A percentile compares a stretch with the other conserved stretches of the same genome.
These are phyloP conservation scores for Mixornis gularis DNA, from an alignment of 2,113 vertebrate genomes.

Conservation along the genomic window DNA sequence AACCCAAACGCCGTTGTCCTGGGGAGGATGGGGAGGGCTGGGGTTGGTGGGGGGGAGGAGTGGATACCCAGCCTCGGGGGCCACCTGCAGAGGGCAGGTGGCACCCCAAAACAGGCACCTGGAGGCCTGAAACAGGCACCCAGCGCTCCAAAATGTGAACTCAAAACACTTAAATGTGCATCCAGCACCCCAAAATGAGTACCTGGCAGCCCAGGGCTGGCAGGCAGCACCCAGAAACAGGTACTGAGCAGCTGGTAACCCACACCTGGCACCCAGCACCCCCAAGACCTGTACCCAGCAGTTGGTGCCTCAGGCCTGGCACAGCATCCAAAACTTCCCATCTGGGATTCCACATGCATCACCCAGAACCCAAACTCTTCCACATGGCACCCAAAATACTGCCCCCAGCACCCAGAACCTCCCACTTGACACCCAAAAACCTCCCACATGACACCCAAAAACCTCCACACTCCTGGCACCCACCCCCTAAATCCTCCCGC, in stretches of 20 bases:
- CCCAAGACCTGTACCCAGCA: background rate
- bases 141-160: accelerated
- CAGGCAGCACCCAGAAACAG: background rate
- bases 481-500: background rate
- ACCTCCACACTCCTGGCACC: too few species aligned
- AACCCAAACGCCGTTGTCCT: slow-evolving; percentile 94
- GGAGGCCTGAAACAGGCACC: too few species aligned
- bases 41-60: background rate
- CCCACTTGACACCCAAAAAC: background rate
- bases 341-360: accelerated
- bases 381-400: too few species aligned
- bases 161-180: background rate
- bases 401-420: background rate
- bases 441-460: background rate
- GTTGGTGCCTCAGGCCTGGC: background rate
- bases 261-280: background rate
- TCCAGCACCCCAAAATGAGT: background rate
- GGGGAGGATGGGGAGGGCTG: background rate
- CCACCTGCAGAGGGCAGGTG: background rate
- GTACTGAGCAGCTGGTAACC: background rate
- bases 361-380: too few species aligned
- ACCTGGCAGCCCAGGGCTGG: too few species aligned
- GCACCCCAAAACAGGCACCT: background rate
- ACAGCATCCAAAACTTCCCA: background rate
- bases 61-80: background rate